These are phyloP conservation scores for Erythrocercus mccallii DNA, from an alignment of 2,113 vertebrate genomes.

Conservation along the genomic window DNA sequence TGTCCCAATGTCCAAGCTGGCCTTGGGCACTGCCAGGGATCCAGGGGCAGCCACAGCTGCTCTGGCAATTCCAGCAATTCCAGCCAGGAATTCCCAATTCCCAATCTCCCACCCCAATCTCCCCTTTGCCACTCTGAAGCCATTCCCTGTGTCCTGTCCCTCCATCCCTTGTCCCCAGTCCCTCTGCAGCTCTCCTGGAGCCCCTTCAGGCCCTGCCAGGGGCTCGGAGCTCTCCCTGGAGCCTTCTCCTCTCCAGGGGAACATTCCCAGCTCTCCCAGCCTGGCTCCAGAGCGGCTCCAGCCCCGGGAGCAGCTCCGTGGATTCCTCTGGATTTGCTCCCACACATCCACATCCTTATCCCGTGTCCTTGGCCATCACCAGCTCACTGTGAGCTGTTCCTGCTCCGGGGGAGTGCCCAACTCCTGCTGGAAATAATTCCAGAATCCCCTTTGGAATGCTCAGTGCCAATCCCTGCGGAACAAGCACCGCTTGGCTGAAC, in stretches of 20 bases:
- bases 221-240: background rate
- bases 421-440: background rate
- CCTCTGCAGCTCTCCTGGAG: background rate
- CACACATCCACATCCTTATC: background rate
- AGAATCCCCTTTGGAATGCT: background rate
- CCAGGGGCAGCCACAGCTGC: background rate
- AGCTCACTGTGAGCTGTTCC: fast-evolving
- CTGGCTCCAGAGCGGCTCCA: background rate
- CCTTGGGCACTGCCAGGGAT: background rate
- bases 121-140: no score
- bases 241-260: background rate
- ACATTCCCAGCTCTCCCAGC: background rate
- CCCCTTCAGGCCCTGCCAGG: background rate
- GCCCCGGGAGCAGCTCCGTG: fast-evolving
- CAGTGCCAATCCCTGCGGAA: background rate
- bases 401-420: background rate
- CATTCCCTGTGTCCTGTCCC: background rate
- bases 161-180: background rate
- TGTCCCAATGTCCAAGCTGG: background rate
- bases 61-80: background rate
- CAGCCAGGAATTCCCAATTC: background rate
- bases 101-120: no score
- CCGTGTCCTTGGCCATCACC: fast-evolving
- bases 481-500: fast-evolving
- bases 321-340: background rate